These are phyloP conservation scores for Propithecus deckenii DNA, from an alignment of 2,797 vertebrate species.

Conservation along the genomic window DNA sequence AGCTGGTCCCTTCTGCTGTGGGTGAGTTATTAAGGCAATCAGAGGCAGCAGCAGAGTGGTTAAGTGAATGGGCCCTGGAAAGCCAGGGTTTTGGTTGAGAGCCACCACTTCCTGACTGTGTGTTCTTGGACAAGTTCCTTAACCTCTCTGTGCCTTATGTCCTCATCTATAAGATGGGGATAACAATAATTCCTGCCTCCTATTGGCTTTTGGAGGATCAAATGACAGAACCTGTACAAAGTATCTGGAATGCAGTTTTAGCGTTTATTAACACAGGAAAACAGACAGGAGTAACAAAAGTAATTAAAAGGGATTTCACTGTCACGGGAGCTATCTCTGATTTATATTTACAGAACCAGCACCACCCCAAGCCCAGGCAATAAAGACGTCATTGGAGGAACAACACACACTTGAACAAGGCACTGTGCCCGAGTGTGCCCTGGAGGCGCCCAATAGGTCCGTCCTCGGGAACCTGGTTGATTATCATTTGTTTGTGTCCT, in stretches of 20 bases:
- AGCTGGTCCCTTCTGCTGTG: neutral
- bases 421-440: fast-evolving
- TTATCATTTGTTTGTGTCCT: too few species aligned
- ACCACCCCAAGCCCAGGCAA: neutral
- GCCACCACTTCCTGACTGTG: neutral
- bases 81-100: fast-evolving
- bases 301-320: neutral
- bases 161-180: neutral
- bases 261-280: neutral
- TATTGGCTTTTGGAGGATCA: neutral
- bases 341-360: neutral
- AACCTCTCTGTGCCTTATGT: neutral
- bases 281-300: neutral
- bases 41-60: neutral
- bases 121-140: neutral
- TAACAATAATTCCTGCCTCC: neutral
- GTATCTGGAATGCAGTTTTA: too few species aligned
- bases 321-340: neutral
- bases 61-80: neutral
- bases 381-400: neutral
- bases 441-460: fast-evolving
- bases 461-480: neutral
- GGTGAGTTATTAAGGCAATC: too few species aligned
- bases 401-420: neutral
- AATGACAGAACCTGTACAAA: neutral